These are phyloP conservation scores for Melanotus villosus DNA, from an alignment of 2,888 invertebrate species.

Conservation along the genomic window DNA sequence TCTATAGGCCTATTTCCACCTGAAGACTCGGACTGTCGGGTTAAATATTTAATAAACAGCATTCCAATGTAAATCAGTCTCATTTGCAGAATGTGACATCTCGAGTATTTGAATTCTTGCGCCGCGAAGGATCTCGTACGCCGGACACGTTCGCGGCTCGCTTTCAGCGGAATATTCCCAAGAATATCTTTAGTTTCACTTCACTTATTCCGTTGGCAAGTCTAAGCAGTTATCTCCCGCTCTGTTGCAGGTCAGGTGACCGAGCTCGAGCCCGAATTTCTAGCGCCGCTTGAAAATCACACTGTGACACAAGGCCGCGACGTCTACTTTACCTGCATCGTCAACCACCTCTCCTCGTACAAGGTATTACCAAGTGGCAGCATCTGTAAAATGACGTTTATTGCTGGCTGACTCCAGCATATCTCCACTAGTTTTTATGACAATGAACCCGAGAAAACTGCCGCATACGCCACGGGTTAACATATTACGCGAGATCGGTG, in stretches of 20 bases:
- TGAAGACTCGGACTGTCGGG: constrained; percentile 51
- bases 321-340: constrained; percentile 90
- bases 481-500: constrained; percentile 62
- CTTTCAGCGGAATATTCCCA: constrained; percentile 66
- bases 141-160: constrained; percentile 65
- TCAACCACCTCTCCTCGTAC: constrained; percentile 89
- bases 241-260: constrained; percentile 79
- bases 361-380: constrained; percentile 74
- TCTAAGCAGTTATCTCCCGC: constrained; percentile 62
- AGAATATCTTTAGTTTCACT: constrained; percentile 68
- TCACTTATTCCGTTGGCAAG: constrained; percentile 65
- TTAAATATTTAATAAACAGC: constrained; percentile 67
- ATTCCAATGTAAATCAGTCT: constrained; percentile 67
- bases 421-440: constrained; percentile 58
- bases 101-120: constrained; percentile 66
- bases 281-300: constrained; percentile 87
- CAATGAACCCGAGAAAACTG: constrained; percentile 56
- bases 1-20: constrained; percentile 43
- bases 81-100: constrained; percentile 64
- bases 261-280: constrained; percentile 83
- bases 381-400: constrained; percentile 52
- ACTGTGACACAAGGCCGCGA: constrained; percentile 91
- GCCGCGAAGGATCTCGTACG: constrained; percentile 60
- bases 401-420: constrained; percentile 59
- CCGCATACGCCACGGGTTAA: constrained; percentile 57